These are phyloP conservation scores for Phoronis australis DNA, from an alignment of 2,888 invertebrate species.

Conservation along the genomic window DNA sequence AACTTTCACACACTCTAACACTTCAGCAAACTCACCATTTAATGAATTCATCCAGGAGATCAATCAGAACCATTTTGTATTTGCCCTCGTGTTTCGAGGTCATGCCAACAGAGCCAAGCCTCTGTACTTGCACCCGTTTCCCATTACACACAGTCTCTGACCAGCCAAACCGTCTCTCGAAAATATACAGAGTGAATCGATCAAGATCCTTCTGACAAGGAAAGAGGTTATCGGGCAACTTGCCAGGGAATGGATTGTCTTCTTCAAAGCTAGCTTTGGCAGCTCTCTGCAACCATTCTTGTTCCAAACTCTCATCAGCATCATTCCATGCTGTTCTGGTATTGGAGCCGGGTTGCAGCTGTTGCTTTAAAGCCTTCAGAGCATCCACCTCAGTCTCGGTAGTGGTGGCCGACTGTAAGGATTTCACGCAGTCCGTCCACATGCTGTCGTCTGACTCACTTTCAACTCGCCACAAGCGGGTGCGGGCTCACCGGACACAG, in stretches of 20 bases:
- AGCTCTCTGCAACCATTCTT: conserved; percentile 6
- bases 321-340: not conserved
- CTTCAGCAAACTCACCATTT: conserved; percentile 34
- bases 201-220: conserved; percentile 19
- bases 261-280: conserved; percentile 7
- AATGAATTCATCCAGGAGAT: conserved; percentile 24
- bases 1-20: too few species aligned
- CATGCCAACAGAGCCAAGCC: conserved; percentile 21
- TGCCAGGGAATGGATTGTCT: conserved; percentile 18
- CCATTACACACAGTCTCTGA: conserved; percentile 30
- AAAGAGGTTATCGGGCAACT: conserved; percentile 12
- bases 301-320: conserved; percentile 9
- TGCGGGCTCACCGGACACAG: too few species aligned
- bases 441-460: too few species aligned
- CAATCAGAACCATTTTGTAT: conserved; percentile 27
- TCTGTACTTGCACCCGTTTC: conserved; percentile 19
- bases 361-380: not conserved
- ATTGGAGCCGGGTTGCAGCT: not conserved
- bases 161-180: conserved; percentile 43
- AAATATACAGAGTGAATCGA: conserved; percentile 32
- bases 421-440: not conserved
- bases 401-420: not conserved
- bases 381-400: not conserved
- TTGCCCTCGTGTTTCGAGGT: conserved; percentile 21
- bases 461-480: too few species aligned